phyloP scores from a whole-genome alignment of 2,113 vertebrate genomes.

The Hepsetus odoe region DNA sequence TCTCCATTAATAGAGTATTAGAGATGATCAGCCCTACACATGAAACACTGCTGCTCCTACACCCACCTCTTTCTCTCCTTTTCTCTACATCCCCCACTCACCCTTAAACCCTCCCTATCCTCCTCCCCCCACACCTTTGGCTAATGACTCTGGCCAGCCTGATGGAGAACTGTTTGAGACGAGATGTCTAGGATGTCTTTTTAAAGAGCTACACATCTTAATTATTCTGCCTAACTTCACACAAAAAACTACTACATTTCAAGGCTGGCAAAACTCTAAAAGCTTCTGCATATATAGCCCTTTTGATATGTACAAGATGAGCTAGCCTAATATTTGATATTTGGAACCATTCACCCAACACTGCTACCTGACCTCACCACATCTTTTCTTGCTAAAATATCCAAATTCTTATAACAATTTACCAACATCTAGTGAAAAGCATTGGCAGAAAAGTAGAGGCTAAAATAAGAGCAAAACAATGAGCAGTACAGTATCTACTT shows the following conservation, averaged over 20 bases:
- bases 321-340: too few species aligned
- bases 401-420: too few species aligned
- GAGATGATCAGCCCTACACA: constrained; percentile 50
- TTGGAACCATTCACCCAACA: too few species aligned
- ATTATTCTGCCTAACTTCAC: constrained; percentile 1
- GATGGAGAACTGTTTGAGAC: constrained; percentile 23
- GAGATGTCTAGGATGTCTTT: constrained; percentile 22
- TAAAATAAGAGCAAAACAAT: too few species aligned
- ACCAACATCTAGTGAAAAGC: too few species aligned
- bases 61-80: background rate
- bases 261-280: too few species aligned
- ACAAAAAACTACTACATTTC: background rate
- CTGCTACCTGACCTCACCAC: too few species aligned
- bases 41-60: constrained; percentile 33
- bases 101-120: background rate
- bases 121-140: background rate
- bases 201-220: constrained; percentile 29
- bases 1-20: constrained; percentile 52
- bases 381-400: too few species aligned
- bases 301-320: too few species aligned
- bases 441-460: too few species aligned
- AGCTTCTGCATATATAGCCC: too few species aligned
- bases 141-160: constrained; percentile 33
- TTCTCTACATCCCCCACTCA: background rate
- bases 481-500: too few species aligned